Evolutionary conservation across 1,140 invertebrate genomes (phyloP), one percentile per base, ranked within the genome.

Genomic region (Coptotermes formosanus): DNA sequence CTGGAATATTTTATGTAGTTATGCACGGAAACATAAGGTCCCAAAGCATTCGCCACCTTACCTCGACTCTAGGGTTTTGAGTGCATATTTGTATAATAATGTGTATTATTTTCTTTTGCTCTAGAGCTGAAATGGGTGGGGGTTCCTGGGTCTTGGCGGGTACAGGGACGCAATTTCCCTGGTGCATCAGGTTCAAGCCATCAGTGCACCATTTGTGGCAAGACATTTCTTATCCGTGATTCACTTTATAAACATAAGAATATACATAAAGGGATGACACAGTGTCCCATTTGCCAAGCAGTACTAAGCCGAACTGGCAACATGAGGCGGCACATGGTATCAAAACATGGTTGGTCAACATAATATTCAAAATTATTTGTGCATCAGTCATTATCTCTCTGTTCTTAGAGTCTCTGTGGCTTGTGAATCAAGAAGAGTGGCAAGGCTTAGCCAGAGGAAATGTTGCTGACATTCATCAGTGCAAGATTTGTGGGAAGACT

Each of bases 171-270:
- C 52, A 55, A 55, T 55, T 55, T 55, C 52, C 52, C 52, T 12
- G 52, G 14, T 55, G 38, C 43, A 38, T 45, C 75, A 87, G 87
- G 87, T 88, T 87, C 87, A 82, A 59, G 88, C 86, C 87, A 89
- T 89, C 90, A 91, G 88, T 92, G 91, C 91, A 92, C 91, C 91
- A 91, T 92, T 88, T 92, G 91, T 89, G 91, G 91, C 90, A 92
- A 92, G 91, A 90, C 91, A 85, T 91, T 91, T 90, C 91, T 91
- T 90, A 91, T 91, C 89, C 91, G 91, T 87, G 91, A 91, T 90
- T 91, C 91, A 88, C 91, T 92, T 90, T 92, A 92, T 90, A 92
- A 92, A 89, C 92, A 92, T 90, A 92, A 91, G 90, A 92, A 92
- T 88, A 91, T 92, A 89, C 92, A 92, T 89, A 92, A 91, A 87